Evolutionary conservation across 2,797 vertebrate genomes (phyloP), one percentile per base, ranked within the genome.

Genomic region (Nothura maculosa): DNA sequence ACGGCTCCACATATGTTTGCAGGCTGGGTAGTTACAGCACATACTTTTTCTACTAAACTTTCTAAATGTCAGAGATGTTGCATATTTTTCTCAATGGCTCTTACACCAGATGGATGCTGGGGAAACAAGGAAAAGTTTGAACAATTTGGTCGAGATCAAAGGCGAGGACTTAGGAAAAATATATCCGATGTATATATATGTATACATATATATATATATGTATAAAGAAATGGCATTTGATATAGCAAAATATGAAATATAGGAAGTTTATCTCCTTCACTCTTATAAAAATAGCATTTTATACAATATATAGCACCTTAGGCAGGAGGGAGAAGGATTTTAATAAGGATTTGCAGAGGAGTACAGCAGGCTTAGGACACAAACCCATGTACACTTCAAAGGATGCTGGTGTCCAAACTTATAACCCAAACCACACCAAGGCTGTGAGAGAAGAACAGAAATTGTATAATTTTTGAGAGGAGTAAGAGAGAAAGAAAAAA

Each of bases 1-100:
- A 76, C 84, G 92, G 90, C 19, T 95, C 50, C 63, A 75, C 94
- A 95, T 94, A 95, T 94, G 93, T 89, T 93, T 52, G 9, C 58
- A 85, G 81, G 57, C 57, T 70, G 85, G 63, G 63, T 69, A 87
- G 43, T 12, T 85, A 19, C 5, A 93, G 34, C 84, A 87, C 54
- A 27, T 60, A 32, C 0, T 80, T 93, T 79, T 94, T 79, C 58
- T 63, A 3, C 50, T 34, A 4, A 40, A 47, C 47, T 78, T 89
- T 82, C 60, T 90, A 92, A 92, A 94, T 94, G 69, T 93, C 92
- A 90, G 32, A 5, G 10, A 32, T 11, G 8, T 57, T 81, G 55
- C 20, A 24, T 18, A 14, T 85, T 93, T 94, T 78, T 85, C 55
- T 87, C 60, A 89, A 76, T 67, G 43, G 9, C 9, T 94, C 8